phyloP scores from a whole-genome alignment of 2,113 vertebrate genomes.

The Xenopus laevis region DNA sequence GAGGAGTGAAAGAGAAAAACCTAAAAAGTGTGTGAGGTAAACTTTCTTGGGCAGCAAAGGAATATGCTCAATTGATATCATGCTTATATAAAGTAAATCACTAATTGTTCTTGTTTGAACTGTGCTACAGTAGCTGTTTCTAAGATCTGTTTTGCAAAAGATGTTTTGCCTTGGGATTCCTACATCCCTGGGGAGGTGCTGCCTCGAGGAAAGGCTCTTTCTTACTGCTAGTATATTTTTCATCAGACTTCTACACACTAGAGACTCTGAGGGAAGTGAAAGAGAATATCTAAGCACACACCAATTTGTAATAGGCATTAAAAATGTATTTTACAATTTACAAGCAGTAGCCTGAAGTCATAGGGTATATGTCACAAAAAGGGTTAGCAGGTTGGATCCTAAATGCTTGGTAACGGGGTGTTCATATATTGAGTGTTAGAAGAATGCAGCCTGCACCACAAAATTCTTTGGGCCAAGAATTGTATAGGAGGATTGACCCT shows the following conservation, averaged over 20 bases:
- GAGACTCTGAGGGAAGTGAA: not conserved
- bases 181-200: not conserved
- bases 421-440: too few species aligned
- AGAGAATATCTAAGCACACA: too few species aligned
- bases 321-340: too few species aligned
- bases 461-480: too few species aligned
- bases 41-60: not conserved
- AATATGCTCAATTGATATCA: not conserved
- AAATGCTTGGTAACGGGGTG: too few species aligned
- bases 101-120: not conserved
- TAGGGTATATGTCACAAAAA: too few species aligned
- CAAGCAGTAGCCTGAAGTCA: too few species aligned
- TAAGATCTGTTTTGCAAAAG: slow-evolving; percentile 2
- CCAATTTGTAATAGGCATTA: too few species aligned
- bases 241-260: not conserved
- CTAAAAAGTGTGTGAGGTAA: not conserved
- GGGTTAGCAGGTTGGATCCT: too few species aligned
- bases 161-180: not conserved
- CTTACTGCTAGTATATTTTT: not conserved
- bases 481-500: too few species aligned
- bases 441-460: too few species aligned
- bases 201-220: slow-evolving; percentile 1
- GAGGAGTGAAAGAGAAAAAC: not conserved
- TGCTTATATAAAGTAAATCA: not conserved
- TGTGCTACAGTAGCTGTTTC: not conserved